phyloP scores from a whole-genome alignment of 2,888 invertebrate species.

The Heliconius hortense region DNA sequence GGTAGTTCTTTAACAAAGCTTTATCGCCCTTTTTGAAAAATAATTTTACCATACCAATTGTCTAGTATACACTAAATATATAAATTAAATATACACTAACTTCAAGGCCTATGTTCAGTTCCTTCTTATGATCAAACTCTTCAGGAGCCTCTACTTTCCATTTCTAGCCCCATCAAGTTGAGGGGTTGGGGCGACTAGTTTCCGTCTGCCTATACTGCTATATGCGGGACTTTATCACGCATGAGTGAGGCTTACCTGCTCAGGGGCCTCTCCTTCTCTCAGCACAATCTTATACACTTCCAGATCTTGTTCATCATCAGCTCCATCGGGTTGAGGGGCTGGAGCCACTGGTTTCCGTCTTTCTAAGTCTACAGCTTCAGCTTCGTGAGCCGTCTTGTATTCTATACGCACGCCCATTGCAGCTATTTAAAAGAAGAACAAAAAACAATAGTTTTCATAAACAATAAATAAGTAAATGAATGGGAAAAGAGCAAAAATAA shows the following conservation, averaged over 20 bases:
- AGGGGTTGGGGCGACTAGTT: too few relatives aligned
- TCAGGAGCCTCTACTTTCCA: too few relatives aligned
- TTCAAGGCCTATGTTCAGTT: too few relatives aligned
- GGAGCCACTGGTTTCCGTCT: slow-evolving; percentile 54
- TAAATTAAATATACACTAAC: too few relatives aligned
- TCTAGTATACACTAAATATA: too few relatives aligned
- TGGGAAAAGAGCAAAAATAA: not conserved
- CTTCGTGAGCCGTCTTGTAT: slow-evolving; percentile 91
- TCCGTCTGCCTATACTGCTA: not conserved
- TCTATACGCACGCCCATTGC: slow-evolving; percentile 87
- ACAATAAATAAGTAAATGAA: not conserved
- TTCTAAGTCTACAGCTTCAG: slow-evolving; percentile 90
- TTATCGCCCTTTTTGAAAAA: too few relatives aligned
- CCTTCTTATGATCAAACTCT: too few relatives aligned
- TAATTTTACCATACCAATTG: too few relatives aligned
- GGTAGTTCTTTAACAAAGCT: too few relatives aligned
- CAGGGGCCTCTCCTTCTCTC: slow-evolving; percentile 52
- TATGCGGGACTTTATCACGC: too few relatives aligned
- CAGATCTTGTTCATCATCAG: slow-evolving; percentile 53
- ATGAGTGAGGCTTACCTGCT: slow-evolving; percentile 46
- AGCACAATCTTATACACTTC: slow-evolving; percentile 47
- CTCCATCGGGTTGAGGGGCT: slow-evolving; percentile 54
- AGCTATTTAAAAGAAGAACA: slow-evolving; percentile 48
- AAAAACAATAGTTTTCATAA: not conserved
- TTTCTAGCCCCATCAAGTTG: too few relatives aligned